Conservation (phyloP, 2,888 invertebrate genomes). For the Sicus ferrugineus region DNA sequence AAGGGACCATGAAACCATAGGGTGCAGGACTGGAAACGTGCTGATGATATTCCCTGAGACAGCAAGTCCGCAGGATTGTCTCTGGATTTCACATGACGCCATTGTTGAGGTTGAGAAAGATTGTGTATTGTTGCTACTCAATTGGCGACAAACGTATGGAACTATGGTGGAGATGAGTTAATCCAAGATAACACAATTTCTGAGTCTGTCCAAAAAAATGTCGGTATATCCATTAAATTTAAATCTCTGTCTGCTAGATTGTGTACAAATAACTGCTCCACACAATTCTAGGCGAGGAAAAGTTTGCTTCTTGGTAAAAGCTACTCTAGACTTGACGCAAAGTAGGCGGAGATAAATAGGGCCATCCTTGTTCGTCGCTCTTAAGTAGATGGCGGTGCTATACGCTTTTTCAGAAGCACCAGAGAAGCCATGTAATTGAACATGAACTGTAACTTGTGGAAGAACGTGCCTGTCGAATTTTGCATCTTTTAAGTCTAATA, state of each 20-base stretch:
- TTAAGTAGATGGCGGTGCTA: too few relatives aligned
- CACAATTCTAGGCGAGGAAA: neutral
- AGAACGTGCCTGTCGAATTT: neutral
- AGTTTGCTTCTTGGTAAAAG: neutral
- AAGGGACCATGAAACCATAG: neutral
- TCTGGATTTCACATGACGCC: too few relatives aligned
- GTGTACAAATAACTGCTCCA: neutral
- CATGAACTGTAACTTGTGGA: neutral
- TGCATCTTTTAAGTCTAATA: neutral
- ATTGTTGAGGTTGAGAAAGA: too few relatives aligned
- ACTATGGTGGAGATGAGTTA: too few relatives aligned
- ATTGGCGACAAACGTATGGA: too few relatives aligned
- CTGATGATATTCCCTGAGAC: neutral
- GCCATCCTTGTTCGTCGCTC: too few relatives aligned
- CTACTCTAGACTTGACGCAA: neutral
- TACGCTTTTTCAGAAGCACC: too few relatives aligned
- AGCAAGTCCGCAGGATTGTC: neutral
- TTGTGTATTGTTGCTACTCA: too few relatives aligned
- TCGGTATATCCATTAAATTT: neutral
- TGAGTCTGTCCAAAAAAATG: neutral
- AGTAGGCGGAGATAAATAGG: too few relatives aligned
- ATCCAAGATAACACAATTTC: too few relatives aligned
- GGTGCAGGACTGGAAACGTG: neutral
- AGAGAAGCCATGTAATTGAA: neutral
- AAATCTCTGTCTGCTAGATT: neutral